These are phyloP conservation scores for Cyprichromis sp. DNA, from an alignment of 2,113 vertebrate species.

Conservation along the genomic window DNA sequence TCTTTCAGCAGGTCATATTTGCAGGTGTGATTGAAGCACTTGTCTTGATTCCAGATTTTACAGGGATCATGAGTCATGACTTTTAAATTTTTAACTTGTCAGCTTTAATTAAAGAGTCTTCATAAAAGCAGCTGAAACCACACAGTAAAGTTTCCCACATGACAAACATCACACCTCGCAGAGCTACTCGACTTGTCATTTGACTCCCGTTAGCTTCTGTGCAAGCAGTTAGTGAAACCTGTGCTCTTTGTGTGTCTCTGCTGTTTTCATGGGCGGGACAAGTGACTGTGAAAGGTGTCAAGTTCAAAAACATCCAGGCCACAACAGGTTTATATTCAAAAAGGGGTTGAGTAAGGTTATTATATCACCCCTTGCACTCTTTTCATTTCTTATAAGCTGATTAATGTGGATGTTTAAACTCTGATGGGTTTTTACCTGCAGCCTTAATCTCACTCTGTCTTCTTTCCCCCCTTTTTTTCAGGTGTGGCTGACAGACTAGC, in stretches of 20 bases:
- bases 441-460: background rate
- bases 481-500: conserved; percentile 33
- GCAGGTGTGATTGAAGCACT: background rate
- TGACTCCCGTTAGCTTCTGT: background rate
- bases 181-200: background rate
- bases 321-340: background rate
- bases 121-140: background rate
- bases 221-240: background rate
- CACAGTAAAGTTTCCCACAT: background rate
- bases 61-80: background rate
- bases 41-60: background rate
- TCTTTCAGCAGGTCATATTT: background rate
- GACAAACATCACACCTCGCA: background rate
- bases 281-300: conserved; percentile 8
- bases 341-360: background rate
- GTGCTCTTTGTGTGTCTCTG: background rate
- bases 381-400: background rate
- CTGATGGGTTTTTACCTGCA: background rate
- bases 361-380: background rate
- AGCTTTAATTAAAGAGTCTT: background rate
- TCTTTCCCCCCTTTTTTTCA: background rate
- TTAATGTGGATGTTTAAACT: background rate
- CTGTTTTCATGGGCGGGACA: conserved; percentile 20
- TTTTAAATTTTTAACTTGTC: background rate
- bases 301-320: background rate